Evolutionary conservation across 2,113 vertebrate species (phyloP).

Genomic region (Anarrhichthys ocellatus): DNA sequence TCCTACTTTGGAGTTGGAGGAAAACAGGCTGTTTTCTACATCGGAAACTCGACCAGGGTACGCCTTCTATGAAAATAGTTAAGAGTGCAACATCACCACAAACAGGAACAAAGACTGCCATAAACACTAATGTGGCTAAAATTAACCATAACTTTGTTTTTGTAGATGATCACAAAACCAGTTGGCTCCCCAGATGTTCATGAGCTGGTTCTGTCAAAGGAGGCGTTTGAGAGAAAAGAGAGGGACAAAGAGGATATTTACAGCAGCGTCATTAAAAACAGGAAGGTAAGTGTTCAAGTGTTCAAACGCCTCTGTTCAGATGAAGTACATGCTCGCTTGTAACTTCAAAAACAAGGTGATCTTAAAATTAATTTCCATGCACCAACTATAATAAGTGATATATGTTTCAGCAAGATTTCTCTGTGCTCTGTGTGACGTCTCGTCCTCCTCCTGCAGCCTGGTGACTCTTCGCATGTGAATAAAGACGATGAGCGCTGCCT

Average conservation of each 20-base stretch:
- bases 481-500: slow-evolving; percentile 88
- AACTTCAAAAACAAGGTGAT: neutral
- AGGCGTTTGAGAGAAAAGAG: slow-evolving; percentile 93
- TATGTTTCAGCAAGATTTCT: no score
- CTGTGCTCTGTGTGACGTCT: neutral
- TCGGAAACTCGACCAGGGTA: slow-evolving; percentile 92
- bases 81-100: neutral
- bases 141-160: neutral
- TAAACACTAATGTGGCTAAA: neutral
- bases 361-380: no score
- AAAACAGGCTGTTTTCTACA: slow-evolving; percentile 95
- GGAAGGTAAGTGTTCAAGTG: slow-evolving; percentile 84
- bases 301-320: neutral
- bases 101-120: neutral
- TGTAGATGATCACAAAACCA: slow-evolving; percentile 94
- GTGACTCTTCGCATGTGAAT: slow-evolving; percentile 87
- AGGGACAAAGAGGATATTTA: slow-evolving; percentile 91
- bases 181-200: slow-evolving; percentile 89
- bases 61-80: slow-evolving; percentile 52
- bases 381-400: no score
- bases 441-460: slow-evolving; percentile 77
- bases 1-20: slow-evolving; percentile 98
- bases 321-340: neutral
- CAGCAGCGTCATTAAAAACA: slow-evolving; percentile 87
- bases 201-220: slow-evolving; percentile 93